A percentile compares a stretch with the other conserved stretches of the same genome.
phyloP scores from a whole-genome alignment of 2,888 invertebrate species.

The Heteromurus nitidus region DNA sequence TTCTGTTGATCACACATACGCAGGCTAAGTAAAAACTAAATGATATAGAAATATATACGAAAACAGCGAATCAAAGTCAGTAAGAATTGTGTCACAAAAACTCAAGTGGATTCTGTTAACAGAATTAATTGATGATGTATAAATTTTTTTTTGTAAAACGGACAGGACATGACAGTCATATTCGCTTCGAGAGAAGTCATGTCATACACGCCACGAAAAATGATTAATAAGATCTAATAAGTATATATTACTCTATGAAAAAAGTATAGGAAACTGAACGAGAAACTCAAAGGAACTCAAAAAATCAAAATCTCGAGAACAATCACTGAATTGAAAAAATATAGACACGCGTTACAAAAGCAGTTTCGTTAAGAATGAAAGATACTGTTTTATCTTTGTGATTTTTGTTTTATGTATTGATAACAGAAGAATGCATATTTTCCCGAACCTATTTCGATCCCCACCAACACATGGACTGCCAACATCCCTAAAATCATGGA shows the following conservation, averaged over 20 bases:
- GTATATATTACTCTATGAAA: conserved; percentile 2
- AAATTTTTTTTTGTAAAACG: too few species aligned
- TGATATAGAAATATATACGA: too few species aligned
- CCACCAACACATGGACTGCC: conserved; percentile 60
- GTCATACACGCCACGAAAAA: neutral
- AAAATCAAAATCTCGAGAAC: too few species aligned
- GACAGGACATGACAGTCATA: conserved; percentile 2
- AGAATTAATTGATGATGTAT: too few species aligned
- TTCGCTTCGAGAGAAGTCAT: neutral
- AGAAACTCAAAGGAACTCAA: conserved; percentile 1
- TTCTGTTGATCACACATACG: neutral
- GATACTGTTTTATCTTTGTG: conserved; percentile 25
- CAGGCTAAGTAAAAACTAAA: conserved; percentile 3
- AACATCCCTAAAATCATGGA: conserved; percentile 65
- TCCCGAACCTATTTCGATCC: conserved; percentile 67
- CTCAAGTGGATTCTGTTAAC: conserved; percentile 3
- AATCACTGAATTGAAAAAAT: neutral
- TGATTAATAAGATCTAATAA: neutral
- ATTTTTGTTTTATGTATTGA: conserved; percentile 9
- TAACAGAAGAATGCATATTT: conserved; percentile 43
- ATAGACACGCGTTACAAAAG: conserved; percentile 59
- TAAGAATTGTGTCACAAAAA: too few species aligned
- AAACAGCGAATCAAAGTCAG: conserved; percentile 2
- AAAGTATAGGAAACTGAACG: neutral
- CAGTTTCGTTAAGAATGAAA: conserved; percentile 14